phyloP scores from a whole-genome alignment of 2,113 vertebrate species.

The Ciconia maguari region DNA sequence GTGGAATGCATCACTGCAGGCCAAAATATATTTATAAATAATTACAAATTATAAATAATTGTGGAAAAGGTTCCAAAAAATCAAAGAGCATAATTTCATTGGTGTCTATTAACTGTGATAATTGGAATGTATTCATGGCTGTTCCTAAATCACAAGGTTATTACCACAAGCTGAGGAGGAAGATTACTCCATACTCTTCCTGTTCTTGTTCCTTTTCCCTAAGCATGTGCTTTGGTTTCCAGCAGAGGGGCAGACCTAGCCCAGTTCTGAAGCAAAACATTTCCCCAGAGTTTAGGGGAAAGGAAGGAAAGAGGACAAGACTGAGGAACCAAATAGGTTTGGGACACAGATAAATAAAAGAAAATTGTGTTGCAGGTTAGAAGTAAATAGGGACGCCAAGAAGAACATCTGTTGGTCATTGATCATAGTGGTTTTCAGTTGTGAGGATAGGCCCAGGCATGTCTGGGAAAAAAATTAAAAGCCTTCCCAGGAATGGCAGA shows the following conservation, averaged over 20 bases:
- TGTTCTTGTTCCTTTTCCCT: not conserved
- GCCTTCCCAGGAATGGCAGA: not conserved
- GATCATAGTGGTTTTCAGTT: not conserved
- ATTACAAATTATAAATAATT: not conserved
- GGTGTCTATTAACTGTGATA: not conserved
- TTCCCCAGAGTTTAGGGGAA: not conserved
- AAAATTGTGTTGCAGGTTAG: not conserved
- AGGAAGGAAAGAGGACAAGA: not conserved
- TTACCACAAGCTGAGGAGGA: not conserved
- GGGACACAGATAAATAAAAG: not conserved
- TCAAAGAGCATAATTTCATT: not conserved
- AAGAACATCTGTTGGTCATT: not conserved
- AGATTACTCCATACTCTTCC: not conserved
- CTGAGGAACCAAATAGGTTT: not conserved
- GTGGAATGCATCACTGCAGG: not conserved
- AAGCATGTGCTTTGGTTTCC: not conserved
- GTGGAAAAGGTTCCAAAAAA: not conserved
- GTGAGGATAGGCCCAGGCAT: not conserved
- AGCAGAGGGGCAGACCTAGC: not conserved
- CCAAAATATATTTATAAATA: not conserved
- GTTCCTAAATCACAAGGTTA: not conserved
- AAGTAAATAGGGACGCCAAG: not conserved
- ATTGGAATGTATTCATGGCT: not conserved
- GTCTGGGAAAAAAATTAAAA: not conserved
- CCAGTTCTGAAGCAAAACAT: not conserved